Conservation (phyloP, 2,797 vertebrate species). For the Serranus cabrilla region DNA sequence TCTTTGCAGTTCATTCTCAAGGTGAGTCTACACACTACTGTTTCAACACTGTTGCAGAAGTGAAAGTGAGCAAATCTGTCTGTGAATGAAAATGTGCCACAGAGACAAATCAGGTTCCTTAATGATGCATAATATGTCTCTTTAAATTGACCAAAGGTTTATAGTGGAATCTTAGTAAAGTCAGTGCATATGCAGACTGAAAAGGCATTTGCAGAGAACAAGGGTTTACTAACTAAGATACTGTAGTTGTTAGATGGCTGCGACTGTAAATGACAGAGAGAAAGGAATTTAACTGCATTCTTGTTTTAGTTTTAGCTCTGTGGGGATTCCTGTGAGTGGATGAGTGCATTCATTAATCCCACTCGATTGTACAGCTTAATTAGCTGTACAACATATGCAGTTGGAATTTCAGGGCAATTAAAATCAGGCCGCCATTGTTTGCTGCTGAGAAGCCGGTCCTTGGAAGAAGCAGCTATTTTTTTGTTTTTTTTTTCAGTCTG, state of each 20-base stretch:
- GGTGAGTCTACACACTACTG: conserved; percentile 81
- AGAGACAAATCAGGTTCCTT: background rate
- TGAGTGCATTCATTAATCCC: conserved; percentile 56
- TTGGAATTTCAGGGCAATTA: conserved; percentile 66
- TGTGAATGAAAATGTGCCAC: background rate
- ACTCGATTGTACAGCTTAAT: conserved; percentile 59
- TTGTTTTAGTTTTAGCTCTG: conserved; percentile 45
- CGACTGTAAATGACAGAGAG: conserved; percentile 7
- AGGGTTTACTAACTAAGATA: conserved; percentile 1
- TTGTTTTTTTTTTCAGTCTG: background rate
- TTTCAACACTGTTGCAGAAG: background rate
- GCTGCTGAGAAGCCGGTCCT: conserved; percentile 10
- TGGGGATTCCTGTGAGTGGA: conserved; percentile 48
- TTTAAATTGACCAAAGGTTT: background rate
- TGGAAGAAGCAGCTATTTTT: conserved; percentile 6
- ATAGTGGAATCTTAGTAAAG: background rate
- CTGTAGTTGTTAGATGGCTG: conserved; percentile 6
- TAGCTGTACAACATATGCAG: conserved; percentile 53
- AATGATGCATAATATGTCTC: background rate
- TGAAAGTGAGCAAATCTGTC: background rate
- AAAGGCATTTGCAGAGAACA: conserved; percentile 20
- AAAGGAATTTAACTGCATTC: conserved; percentile 35
- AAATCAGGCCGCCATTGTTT: conserved; percentile 54
- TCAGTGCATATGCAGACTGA: conserved; percentile 1
- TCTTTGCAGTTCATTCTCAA: conserved; percentile 92